phyloP scores from a whole-genome alignment of 2,797 vertebrate genomes.

The Anniella stebbinsi region DNA sequence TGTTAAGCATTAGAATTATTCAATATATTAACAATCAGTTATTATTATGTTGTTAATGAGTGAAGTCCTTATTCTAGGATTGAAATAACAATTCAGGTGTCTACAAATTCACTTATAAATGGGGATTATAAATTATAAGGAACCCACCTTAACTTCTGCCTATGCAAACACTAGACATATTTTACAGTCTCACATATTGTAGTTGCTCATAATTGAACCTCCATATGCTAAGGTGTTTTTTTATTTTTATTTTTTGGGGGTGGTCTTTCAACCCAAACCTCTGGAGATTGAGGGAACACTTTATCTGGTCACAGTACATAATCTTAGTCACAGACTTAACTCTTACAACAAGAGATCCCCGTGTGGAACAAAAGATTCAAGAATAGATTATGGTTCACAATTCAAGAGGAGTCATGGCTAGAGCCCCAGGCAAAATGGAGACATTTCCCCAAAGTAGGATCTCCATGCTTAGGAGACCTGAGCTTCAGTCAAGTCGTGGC shows the following conservation, averaged over 20 bases:
- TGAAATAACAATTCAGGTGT: neutral
- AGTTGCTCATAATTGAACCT: neutral
- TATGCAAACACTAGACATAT: neutral
- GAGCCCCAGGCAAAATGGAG: too few relatives aligned
- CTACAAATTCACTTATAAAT: neutral
- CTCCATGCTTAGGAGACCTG: too few relatives aligned
- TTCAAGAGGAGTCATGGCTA: too few relatives aligned
- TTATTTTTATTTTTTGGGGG: too few relatives aligned
- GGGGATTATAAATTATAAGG: neutral
- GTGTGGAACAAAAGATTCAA: too few relatives aligned
- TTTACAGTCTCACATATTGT: neutral
- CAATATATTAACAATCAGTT: neutral
- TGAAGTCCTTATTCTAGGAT: neutral
- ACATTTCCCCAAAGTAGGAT: too few relatives aligned
- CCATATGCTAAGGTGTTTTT: too few relatives aligned
- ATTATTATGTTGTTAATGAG: neutral
- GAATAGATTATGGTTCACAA: too few relatives aligned
- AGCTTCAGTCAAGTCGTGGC: too few relatives aligned
- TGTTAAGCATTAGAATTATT: neutral
- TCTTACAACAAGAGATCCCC: too few relatives aligned
- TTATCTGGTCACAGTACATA: neutral
- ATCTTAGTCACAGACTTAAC: too few relatives aligned
- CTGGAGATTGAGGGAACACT: neutral
- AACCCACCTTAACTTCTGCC: neutral
- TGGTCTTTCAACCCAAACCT: neutral